A percentile compares a stretch with the other conserved stretches of the same genome.
phyloP scores from a whole-genome alignment of 2,888 invertebrate genomes.

The Dasypogon diadema region DNA sequence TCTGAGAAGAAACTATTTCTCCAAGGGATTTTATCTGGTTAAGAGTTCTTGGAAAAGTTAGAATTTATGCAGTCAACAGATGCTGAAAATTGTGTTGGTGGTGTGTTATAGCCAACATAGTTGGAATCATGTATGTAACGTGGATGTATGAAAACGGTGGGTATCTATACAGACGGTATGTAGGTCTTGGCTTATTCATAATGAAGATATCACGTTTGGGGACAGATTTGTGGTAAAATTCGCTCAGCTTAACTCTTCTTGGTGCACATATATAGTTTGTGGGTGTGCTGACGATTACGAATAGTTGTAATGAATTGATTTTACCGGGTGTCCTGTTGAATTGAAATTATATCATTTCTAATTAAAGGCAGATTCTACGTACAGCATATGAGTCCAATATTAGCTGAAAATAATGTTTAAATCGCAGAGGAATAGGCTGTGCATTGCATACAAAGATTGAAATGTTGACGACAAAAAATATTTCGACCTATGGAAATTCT shows the following conservation, averaged over 20 bases:
- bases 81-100: slow-evolving; percentile 13
- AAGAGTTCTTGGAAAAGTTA: slow-evolving; percentile 34
- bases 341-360: too few relatives aligned
- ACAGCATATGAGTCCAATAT: too few relatives aligned
- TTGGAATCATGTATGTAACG: too few relatives aligned
- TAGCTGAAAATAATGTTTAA: too few relatives aligned
- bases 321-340: too few relatives aligned
- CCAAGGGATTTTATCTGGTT: slow-evolving; percentile 22
- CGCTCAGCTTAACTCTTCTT: not conserved
- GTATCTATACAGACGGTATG: not conserved
- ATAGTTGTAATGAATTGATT: slow-evolving; percentile 23
- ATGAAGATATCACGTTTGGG: slow-evolving; percentile 37
- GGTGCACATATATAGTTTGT: too few relatives aligned
- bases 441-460: too few relatives aligned
- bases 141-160: too few relatives aligned
- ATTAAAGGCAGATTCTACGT: too few relatives aligned
- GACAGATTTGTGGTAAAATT: slow-evolving; percentile 17
- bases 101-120: not conserved
- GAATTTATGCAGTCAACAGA: slow-evolving; percentile 45
- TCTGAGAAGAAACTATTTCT: slow-evolving; percentile 23
- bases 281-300: slow-evolving; percentile 1
- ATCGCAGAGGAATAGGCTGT: too few relatives aligned
- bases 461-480: too few relatives aligned
- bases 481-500: too few relatives aligned
- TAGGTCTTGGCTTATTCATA: slow-evolving; percentile 9